phyloP scores from a whole-genome alignment of 2,888 invertebrate species.

The Athalia circularis region DNA sequence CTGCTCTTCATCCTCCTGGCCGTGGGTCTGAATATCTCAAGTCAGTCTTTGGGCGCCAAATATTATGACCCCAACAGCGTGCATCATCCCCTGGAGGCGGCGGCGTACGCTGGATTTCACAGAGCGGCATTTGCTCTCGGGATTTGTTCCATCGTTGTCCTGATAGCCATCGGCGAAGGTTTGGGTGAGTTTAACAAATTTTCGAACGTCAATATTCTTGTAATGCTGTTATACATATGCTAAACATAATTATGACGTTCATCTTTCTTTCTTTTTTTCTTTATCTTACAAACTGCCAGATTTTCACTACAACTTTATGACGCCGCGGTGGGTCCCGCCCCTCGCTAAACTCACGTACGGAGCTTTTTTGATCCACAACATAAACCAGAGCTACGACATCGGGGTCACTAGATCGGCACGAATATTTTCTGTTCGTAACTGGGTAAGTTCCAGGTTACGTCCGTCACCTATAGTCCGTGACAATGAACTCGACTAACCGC shows the following conservation, averaged over 20 bases:
- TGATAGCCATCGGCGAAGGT: slow-evolving; percentile 63
- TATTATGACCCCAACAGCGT: slow-evolving; percentile 59
- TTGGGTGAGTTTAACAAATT: slow-evolving; percentile 55
- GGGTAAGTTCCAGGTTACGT: slow-evolving; percentile 53
- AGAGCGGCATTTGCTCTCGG: slow-evolving; percentile 58
- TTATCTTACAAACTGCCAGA: slow-evolving; percentile 52
- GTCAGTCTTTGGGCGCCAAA: slow-evolving; percentile 54
- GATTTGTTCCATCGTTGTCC: slow-evolving; percentile 55
- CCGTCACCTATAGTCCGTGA: neutral
- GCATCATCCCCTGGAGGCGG: slow-evolving; percentile 54
- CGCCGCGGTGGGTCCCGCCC: slow-evolving; percentile 63
- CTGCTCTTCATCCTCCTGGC: slow-evolving; percentile 56
- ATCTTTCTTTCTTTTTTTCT: neutral
- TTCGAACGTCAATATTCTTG: too few species aligned
- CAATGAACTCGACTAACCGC: neutral
- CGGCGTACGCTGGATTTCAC: slow-evolving; percentile 62
- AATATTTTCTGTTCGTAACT: slow-evolving; percentile 55
- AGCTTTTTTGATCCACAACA: slow-evolving; percentile 61
- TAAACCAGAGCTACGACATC: slow-evolving; percentile 59
- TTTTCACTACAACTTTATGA: slow-evolving; percentile 60
- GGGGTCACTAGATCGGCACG: slow-evolving; percentile 57
- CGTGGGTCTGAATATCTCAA: slow-evolving; percentile 53
- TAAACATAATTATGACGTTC: too few species aligned
- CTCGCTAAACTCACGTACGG: slow-evolving; percentile 62
- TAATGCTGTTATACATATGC: too few species aligned